phyloP scores from a whole-genome alignment of 2,797 vertebrate species.

The Crypturellus tataupa region DNA sequence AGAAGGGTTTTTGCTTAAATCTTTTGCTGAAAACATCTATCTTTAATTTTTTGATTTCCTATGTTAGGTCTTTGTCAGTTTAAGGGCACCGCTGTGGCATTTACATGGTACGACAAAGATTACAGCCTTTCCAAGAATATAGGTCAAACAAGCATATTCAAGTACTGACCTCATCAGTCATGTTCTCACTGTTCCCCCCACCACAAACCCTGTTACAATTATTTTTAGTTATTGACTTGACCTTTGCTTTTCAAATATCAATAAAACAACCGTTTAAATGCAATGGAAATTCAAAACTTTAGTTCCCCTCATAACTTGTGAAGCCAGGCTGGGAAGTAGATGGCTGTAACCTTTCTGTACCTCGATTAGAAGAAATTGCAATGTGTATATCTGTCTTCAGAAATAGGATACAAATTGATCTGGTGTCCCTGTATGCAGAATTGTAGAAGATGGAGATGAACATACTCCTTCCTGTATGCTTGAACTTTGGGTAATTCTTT shows the following conservation, averaged over 20 bases:
- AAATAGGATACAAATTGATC: background rate
- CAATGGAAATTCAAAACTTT: conserved; percentile 67
- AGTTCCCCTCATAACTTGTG: conserved; percentile 52
- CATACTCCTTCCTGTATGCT: background rate
- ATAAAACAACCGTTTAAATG: conserved; percentile 68
- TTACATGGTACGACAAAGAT: conserved; percentile 54
- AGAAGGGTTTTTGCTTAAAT: background rate
- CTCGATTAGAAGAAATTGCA: conserved; percentile 31
- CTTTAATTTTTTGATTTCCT: background rate
- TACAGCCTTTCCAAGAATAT: conserved; percentile 35
- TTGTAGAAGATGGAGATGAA: background rate
- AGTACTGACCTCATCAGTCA: conserved; percentile 56
- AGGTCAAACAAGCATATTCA: conserved; percentile 39
- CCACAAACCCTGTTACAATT: conserved; percentile 35
- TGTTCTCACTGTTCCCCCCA: conserved; percentile 50
- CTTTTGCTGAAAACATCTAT: background rate
- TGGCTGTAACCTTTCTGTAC: conserved; percentile 24
- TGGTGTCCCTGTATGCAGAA: background rate
- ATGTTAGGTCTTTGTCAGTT: background rate
- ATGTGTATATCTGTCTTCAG: conserved; percentile 5
- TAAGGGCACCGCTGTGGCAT: conserved; percentile 5
- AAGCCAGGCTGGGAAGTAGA: conserved; percentile 15
- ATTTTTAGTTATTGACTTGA: conserved; percentile 76
- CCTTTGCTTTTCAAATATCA: conserved; percentile 72
- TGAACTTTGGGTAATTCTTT: background rate